phyloP scores from a whole-genome alignment of 2,888 invertebrate species.

The Uloborus plumipes region DNA sequence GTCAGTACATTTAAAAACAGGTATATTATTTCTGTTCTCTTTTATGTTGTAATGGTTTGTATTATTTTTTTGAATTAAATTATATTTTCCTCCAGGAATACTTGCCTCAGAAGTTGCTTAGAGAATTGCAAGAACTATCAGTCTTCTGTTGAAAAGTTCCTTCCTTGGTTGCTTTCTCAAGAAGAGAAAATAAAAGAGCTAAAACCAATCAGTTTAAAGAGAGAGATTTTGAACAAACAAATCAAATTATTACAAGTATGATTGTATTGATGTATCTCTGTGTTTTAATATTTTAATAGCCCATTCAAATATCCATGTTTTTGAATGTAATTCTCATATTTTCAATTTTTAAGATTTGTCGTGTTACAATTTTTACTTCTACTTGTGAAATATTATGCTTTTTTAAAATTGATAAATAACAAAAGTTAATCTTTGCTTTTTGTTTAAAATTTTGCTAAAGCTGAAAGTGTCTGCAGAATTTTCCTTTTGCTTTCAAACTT shows the following conservation, averaged over 20 bases:
- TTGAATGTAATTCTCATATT: not conserved
- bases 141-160: constrained; percentile 84
- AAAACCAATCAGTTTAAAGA: constrained; percentile 82
- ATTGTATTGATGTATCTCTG: not conserved
- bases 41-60: too few relatives aligned
- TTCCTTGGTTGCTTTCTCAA: constrained; percentile 88
- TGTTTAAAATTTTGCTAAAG: too few relatives aligned
- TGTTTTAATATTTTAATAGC: too few relatives aligned
- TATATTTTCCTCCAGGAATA: constrained; percentile 73
- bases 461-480: too few relatives aligned
- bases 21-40: too few relatives aligned
- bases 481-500: too few relatives aligned
- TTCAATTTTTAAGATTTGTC: not conserved
- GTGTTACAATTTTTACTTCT: constrained; percentile 1
- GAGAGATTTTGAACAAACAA: constrained; percentile 88
- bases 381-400: not conserved
- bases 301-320: not conserved
- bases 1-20: too few relatives aligned
- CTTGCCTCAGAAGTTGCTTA: constrained; percentile 86
- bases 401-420: too few relatives aligned
- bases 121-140: constrained; percentile 93
- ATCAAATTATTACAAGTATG: constrained; percentile 79
- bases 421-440: too few relatives aligned
- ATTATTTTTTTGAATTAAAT: too few relatives aligned
- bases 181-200: constrained; percentile 86